Evolutionary conservation across 2,113 vertebrate genomes (phyloP).

Genomic region (Alexandromys fortis): DNA sequence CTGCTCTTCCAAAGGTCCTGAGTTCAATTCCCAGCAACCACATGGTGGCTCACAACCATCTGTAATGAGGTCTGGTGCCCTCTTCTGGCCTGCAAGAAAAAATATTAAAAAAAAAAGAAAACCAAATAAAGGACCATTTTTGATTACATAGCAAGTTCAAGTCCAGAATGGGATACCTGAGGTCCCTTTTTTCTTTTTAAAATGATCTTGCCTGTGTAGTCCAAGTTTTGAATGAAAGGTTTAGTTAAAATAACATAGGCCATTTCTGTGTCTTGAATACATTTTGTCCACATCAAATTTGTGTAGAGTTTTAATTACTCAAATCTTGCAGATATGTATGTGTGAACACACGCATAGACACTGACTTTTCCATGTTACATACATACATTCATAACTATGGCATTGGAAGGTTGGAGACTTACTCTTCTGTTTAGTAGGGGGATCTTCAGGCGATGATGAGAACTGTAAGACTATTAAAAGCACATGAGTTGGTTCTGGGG

Average conservation of each 20-base stretch:
- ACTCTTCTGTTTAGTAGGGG: neutral
- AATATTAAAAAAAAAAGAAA: too few species aligned
- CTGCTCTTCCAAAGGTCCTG: too few species aligned
- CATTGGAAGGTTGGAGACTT: neutral
- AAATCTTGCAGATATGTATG: neutral
- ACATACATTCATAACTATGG: neutral
- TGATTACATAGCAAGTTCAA: neutral
- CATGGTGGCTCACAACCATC: too few species aligned
- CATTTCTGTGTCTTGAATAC: neutral
- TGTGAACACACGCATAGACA: neutral
- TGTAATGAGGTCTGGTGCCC: too few species aligned
- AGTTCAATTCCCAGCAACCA: too few species aligned
- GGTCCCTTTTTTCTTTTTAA: neutral
- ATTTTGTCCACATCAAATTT: neutral
- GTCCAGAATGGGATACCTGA: neutral
- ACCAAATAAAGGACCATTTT: neutral
- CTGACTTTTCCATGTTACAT: neutral
- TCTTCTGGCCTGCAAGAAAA: too few species aligned
- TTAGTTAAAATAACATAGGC: constrained; percentile 8
- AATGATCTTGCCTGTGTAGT: neutral
- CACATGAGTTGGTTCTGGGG: neutral
- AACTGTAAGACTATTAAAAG: neutral
- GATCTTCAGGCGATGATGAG: neutral
- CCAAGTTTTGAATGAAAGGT: constrained; percentile 18
- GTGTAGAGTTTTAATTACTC: neutral